Percentiles rank a stretch among this genome's conserved stretches.
Evolutionary conservation across 2,888 invertebrate genomes (phyloP).

Genomic region (Archaeoteleia sp.): DNA sequence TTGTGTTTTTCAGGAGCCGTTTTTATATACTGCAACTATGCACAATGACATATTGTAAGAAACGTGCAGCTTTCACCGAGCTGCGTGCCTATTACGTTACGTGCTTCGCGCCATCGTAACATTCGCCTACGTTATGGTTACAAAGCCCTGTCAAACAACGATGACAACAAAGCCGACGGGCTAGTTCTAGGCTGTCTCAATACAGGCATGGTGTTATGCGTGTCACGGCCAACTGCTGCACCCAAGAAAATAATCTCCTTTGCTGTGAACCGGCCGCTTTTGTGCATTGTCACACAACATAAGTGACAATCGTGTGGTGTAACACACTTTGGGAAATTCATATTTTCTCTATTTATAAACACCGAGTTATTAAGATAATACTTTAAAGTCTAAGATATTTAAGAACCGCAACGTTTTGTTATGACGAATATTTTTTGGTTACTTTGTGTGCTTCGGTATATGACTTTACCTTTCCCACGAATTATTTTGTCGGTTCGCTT

Average conservation of each 20-base stretch:
- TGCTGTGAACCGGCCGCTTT: constrained; percentile 31
- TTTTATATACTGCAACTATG: background rate
- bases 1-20: background rate
- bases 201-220: constrained; percentile 65
- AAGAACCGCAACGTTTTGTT: too few species aligned
- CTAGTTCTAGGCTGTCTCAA: constrained; percentile 52
- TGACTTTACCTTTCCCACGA: constrained; percentile 5
- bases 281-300: constrained; percentile 46
- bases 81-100: constrained; percentile 62
- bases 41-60: constrained; percentile 61
- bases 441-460: background rate
- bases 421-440: too few species aligned
- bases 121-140: constrained; percentile 61
- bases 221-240: constrained; percentile 71
- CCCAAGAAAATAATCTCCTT: constrained; percentile 57
- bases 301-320: constrained; percentile 37
- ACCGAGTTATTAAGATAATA: too few species aligned
- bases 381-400: too few species aligned
- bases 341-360: too few species aligned
- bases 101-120: constrained; percentile 37
- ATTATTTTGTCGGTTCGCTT: constrained; percentile 9
- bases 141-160: constrained; percentile 53
- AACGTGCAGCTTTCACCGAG: constrained; percentile 60
- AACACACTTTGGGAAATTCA: too few species aligned
- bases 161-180: constrained; percentile 52